A percentile compares a stretch with the other conserved stretches of the same genome.
phyloP scores from a whole-genome alignment of 2,113 vertebrate genomes.

The Sturnira hondurensis region DNA sequence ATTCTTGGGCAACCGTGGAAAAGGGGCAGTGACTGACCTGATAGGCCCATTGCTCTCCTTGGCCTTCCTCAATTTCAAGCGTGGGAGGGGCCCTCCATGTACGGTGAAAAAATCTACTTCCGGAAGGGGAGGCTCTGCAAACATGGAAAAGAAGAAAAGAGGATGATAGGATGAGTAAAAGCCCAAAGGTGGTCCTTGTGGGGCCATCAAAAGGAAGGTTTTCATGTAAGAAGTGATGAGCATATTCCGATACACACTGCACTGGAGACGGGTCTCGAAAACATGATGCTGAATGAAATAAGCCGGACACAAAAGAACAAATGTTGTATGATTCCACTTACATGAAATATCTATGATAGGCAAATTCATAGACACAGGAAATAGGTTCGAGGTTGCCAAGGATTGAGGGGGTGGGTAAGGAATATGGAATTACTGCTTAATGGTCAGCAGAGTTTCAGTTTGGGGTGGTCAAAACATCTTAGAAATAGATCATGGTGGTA shows the following conservation, averaged over 20 bases:
- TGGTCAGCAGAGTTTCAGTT: neutral
- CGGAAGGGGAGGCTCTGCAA: slow-evolving; percentile 86
- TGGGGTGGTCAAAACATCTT: neutral
- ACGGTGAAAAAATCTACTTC: slow-evolving; percentile 83
- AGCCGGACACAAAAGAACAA: neutral
- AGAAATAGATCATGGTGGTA: neutral
- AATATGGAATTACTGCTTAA: neutral
- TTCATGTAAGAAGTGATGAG: neutral
- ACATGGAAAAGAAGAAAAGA: neutral
- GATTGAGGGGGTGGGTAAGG: too few species aligned
- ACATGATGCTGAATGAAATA: neutral
- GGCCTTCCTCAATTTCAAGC: slow-evolving; percentile 82
- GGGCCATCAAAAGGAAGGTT: neutral
- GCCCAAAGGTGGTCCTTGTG: neutral
- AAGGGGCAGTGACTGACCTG: slow-evolving; percentile 81
- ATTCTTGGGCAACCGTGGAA: rapidly evolving
- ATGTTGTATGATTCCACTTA: neutral
- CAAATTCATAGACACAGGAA: neutral
- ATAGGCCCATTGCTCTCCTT: slow-evolving; percentile 86
- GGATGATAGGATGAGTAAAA: neutral
- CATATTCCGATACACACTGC: neutral
- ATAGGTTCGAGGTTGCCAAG: neutral
- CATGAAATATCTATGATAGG: neutral
- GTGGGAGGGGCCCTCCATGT: slow-evolving; percentile 80
- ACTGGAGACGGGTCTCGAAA: neutral